These are phyloP conservation scores for Nesogale talazaci DNA, from an alignment of 2,113 vertebrate species.

Conservation along the genomic window DNA sequence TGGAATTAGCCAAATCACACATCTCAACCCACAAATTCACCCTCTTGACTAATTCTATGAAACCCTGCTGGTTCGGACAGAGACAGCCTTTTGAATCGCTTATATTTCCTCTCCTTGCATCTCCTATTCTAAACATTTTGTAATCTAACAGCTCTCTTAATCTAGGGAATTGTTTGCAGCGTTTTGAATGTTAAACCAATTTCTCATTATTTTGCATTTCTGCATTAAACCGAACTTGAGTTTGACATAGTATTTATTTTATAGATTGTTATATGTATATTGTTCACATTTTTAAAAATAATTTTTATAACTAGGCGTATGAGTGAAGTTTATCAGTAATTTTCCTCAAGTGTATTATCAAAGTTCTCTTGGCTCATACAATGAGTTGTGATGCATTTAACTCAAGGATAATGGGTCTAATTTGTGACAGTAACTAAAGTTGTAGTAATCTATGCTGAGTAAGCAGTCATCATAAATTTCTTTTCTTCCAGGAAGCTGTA, in stretches of 20 bases:
- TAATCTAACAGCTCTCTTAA: not conserved
- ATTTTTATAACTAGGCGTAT: not conserved
- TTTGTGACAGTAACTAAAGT: not conserved
- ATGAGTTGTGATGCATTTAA: not conserved
- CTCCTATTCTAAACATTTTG: too few species aligned
- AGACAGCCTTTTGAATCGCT: too few species aligned
- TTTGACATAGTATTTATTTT: conserved; percentile 13
- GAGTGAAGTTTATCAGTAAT: not conserved
- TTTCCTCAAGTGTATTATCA: not conserved
- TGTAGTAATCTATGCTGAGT: not conserved
- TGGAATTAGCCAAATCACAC: too few species aligned
- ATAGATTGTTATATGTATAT: not conserved
- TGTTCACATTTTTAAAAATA: not conserved
- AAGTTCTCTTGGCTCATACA: not conserved
- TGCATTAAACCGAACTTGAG: not conserved
- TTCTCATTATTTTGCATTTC: conserved; percentile 32
- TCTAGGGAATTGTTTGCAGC: not conserved
- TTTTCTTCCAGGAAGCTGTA: not conserved
- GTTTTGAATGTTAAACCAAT: conserved; percentile 19
- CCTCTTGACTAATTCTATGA: too few species aligned
- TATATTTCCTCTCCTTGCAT: too few species aligned
- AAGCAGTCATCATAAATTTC: not conserved
- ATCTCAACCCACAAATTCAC: too few species aligned
- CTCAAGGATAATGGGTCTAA: not conserved
- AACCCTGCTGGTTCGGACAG: too few species aligned